Conservation (phyloP, 1,140 invertebrate species). For the Meteorus sp. region DNA sequence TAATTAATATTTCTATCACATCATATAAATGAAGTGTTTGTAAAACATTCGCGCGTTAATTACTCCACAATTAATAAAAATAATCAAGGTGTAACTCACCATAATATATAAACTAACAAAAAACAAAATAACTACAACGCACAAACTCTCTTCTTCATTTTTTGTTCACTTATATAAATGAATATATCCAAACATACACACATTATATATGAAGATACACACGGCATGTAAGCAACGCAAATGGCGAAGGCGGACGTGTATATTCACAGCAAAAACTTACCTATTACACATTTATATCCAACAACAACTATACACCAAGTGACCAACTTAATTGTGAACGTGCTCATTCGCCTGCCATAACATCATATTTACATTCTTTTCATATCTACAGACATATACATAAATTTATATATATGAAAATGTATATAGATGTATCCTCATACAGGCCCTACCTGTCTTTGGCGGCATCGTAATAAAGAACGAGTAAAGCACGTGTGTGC, state of each 20-base stretch:
- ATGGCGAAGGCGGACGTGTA: slow-evolving; percentile 29
- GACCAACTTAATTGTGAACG: slow-evolving; percentile 11
- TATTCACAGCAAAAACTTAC: background rate
- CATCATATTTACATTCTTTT: slow-evolving; percentile 10
- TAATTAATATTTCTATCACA: too few species aligned
- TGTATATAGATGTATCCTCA: background rate
- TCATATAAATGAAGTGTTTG: too few species aligned
- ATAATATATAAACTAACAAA: too few species aligned
- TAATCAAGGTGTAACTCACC: too few species aligned
- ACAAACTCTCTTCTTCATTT: too few species aligned
- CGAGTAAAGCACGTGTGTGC: too few species aligned
- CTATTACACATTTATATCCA: background rate
- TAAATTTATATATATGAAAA: background rate
- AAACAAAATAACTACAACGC: too few species aligned
- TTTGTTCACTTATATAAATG: too few species aligned
- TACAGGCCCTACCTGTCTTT: background rate
- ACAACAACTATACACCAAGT: background rate
- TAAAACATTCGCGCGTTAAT: too few species aligned
- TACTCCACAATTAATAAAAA: too few species aligned
- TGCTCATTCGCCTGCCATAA: slow-evolving; percentile 8
- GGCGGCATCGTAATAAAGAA: too few species aligned
- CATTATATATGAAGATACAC: slow-evolving; percentile 24
- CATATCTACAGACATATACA: background rate
- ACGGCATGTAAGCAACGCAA: slow-evolving; percentile 31
- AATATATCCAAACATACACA: too few species aligned